Conservation (phyloP, 2,888 invertebrate genomes). For the Chesias legatella region DNA sequence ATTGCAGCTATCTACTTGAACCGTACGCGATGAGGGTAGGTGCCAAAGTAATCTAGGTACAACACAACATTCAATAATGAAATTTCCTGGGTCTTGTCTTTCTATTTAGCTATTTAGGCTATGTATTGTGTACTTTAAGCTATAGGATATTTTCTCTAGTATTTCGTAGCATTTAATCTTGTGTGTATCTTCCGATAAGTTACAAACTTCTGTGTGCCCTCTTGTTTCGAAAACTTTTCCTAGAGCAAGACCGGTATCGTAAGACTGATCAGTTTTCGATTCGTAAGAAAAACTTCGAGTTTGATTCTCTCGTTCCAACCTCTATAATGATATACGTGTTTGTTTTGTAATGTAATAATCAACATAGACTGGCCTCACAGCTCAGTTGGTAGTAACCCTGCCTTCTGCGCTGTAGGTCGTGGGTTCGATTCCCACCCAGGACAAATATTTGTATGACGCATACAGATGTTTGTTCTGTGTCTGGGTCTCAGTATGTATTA, state of each 20-base stretch:
- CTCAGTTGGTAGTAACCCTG: no score
- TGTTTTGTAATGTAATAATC: no score
- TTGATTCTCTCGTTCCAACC: not conserved
- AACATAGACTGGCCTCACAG: no score
- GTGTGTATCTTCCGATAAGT: conserved; percentile 25
- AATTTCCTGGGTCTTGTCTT: conserved; percentile 19
- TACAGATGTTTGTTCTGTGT: no score
- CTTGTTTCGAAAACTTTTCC: conserved; percentile 23
- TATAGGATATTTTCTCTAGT: conserved; percentile 26
- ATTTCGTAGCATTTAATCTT: conserved; percentile 29
- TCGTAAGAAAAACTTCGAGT: not conserved
- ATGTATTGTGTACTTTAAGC: conserved; percentile 27
- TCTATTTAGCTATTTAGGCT: conserved; percentile 29
- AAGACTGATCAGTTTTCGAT: conserved; percentile 8
- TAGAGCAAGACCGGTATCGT: conserved; percentile 32
- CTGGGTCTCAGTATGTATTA: no score
- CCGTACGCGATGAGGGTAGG: not conserved
- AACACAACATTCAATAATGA: conserved; percentile 20
- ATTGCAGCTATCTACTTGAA: not conserved
- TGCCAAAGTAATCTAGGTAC: no score
- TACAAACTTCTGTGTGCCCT: conserved; percentile 13
- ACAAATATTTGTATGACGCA: no score
- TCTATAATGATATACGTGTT: no score
- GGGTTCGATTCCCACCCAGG: no score
- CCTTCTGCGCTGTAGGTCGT: no score